Conservation (phyloP, 2,888 invertebrate genomes). For the Argyra leucocephala region DNA sequence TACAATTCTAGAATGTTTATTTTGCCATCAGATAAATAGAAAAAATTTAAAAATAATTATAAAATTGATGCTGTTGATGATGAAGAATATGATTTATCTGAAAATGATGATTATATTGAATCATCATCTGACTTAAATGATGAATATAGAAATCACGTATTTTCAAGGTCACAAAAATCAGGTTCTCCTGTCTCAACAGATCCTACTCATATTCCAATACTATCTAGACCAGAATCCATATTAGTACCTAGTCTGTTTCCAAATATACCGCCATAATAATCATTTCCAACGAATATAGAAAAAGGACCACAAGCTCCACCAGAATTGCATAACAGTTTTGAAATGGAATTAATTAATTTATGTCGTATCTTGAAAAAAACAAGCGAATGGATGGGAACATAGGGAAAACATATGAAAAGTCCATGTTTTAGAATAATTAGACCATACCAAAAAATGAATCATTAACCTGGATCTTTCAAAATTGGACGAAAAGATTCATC, state of each 20-base stretch:
- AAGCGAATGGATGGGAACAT: slow-evolving; percentile 88
- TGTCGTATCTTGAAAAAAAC: slow-evolving; percentile 78
- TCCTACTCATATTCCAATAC: neutral
- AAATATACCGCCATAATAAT: slow-evolving; percentile 67
- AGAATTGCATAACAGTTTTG: slow-evolving; percentile 64
- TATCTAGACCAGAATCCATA: slow-evolving; percentile 32
- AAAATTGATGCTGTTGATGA: slow-evolving; percentile 30
- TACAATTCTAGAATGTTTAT: slow-evolving; percentile 18
- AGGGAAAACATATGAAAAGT: slow-evolving; percentile 97
- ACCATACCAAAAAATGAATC: slow-evolving; percentile 93
- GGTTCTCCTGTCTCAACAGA: neutral
- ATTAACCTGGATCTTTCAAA: slow-evolving; percentile 96
- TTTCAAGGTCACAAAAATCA: slow-evolving; percentile 12
- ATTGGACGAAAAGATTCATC: slow-evolving; percentile 91
- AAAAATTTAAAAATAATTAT: slow-evolving; percentile 25
- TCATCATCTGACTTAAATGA: slow-evolving; percentile 21
- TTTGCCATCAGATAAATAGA: slow-evolving; percentile 23
- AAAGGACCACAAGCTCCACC: slow-evolving; percentile 54
- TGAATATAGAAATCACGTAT: slow-evolving; percentile 18
- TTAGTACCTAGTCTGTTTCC: slow-evolving; percentile 57
- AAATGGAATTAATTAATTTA: slow-evolving; percentile 89
- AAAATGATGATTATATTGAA: slow-evolving; percentile 13
- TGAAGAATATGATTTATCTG: neutral
- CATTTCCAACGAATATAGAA: slow-evolving; percentile 61
- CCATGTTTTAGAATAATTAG: slow-evolving; percentile 72